phyloP scores from a whole-genome alignment of 2,888 invertebrate genomes.

The Alloscopus bannaensis region DNA sequence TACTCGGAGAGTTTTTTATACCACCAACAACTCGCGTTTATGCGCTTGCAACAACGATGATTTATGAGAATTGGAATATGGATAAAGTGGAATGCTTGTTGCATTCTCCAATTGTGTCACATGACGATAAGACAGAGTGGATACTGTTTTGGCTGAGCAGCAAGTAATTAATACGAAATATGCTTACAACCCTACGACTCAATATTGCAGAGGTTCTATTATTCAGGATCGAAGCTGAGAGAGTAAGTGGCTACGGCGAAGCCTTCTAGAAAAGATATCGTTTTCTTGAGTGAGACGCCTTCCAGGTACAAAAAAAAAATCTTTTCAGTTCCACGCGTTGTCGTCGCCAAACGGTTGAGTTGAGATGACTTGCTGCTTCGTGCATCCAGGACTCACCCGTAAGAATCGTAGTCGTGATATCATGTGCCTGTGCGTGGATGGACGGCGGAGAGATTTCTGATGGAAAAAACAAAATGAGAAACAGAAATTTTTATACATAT shows the following conservation, averaged over 20 bases:
- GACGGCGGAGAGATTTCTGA: not conserved
- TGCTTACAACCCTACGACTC: too few relatives aligned
- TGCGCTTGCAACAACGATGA: too few relatives aligned
- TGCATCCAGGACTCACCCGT: not conserved
- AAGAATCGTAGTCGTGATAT: not conserved
- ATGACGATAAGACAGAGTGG: too few relatives aligned
- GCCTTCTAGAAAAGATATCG: constrained; percentile 6
- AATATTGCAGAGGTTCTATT: too few relatives aligned
- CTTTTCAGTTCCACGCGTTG: constrained; percentile 14
- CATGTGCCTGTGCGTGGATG: constrained; percentile 15
- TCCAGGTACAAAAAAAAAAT: not conserved
- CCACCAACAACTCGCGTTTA: too few relatives aligned
- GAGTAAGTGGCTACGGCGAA: not conserved
- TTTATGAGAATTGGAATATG: too few relatives aligned
- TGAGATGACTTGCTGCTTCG: constrained; percentile 19
- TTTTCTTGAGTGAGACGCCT: constrained; percentile 7
- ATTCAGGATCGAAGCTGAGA: not conserved
- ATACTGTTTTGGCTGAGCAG: too few relatives aligned
- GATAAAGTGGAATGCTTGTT: too few relatives aligned
- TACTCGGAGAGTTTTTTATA: too few relatives aligned
- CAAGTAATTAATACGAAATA: not conserved
- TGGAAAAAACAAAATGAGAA: constrained; percentile 9
- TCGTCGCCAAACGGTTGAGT: constrained; percentile 10
- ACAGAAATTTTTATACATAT: not conserved
- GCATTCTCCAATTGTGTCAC: too few relatives aligned